Base-by-base conservation (phyloP, 2,888 invertebrate species). In the Lasioglossum zephyrum region DNA sequence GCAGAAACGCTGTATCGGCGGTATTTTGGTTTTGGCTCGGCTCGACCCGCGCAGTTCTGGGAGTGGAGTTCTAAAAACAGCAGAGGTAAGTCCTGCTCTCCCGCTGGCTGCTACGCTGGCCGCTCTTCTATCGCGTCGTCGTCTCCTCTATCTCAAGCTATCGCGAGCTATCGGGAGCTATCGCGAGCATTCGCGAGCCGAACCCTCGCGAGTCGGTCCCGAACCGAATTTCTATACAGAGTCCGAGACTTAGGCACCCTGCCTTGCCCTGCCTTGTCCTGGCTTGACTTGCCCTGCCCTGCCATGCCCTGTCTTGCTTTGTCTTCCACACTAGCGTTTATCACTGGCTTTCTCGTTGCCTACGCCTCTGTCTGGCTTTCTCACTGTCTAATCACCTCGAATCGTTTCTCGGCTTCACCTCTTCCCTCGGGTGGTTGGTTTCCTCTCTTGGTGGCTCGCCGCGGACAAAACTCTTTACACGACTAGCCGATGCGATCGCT, bases 11-110 rank as follows among this genome's bases (percentile, higher is more conserved):
- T 92, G 92, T 92, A 93, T 93, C 93, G 94, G 92, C 93, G 95
- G 94, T 95, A 95, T 95, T 95, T 95, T 95, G 94, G 95, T 95
- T 95, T 95, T 95, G 95, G 95, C 95, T 95, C 95, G 94, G 93
- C 93, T 93, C 94, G 93, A 92, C 92, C 93, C 94, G 94, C 93
- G 94, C 94, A 94, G 94, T 94, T 95, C 95, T 95, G 94, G 95
- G 95, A 95, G 95, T 94, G 95, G 94, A 95, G 95, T 93, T 95
- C 95, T 95, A 95, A 95, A 95, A 95, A 95, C 95, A 95, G 95
- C 95, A 94, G 94, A 95, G 95, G 95, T 95, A 95, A 95, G 95
- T 95, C 93, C 92, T 93, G 93, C 90, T 89, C 90, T 89, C 85
- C 82, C 84, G 83, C 70, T 79, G 74, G 84, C 79, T 84, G 72